A percentile compares a stretch with the other conserved stretches of the same genome.
These are phyloP conservation scores for Anthopleura sola DNA, from an alignment of 64 coral and sea anemone genomes.

Conservation along the genomic window DNA sequence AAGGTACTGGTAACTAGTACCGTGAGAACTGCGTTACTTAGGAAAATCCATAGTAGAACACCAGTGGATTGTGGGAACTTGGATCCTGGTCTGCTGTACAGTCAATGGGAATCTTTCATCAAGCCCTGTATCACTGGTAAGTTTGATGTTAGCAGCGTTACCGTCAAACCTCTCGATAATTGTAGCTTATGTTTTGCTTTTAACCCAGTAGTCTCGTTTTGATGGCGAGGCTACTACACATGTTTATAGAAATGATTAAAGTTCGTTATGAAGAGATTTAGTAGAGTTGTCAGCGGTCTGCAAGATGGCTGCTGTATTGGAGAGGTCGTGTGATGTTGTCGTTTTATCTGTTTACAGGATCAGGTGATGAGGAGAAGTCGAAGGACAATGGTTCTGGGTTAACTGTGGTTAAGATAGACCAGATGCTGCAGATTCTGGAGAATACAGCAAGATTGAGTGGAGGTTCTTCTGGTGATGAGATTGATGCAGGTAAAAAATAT, in stretches of 20 bases:
- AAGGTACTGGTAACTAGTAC: slow-evolving; percentile 10
- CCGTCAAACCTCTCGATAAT: not conserved
- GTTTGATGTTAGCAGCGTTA: not conserved
- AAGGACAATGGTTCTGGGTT: not conserved
- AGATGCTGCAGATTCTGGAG: not conserved
- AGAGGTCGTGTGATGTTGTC: not conserved
- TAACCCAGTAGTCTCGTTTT: no score
- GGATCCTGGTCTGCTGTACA: not conserved
- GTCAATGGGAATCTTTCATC: not conserved
- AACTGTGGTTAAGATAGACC: not conserved
- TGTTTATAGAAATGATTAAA: no score
- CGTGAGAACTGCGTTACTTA: slow-evolving; percentile 11
- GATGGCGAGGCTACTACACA: no score
- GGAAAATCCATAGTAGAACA: not conserved
- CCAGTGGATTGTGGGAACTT: no score
- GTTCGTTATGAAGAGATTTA: no score
- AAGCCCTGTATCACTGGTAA: not conserved
- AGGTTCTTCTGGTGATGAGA: not conserved
- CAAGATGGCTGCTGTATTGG: no score
- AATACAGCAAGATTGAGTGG: not conserved
- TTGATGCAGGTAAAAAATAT: slow-evolving; percentile 5
- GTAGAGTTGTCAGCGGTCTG: no score
- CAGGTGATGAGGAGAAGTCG: not conserved
- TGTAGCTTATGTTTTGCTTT: not conserved
- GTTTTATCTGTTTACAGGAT: not conserved